A percentile compares a stretch with the other conserved stretches of the same genome.
Evolutionary conservation across 92 coral and sea anemone species (phyloP).

Genomic region (Siderastrea siderea): DNA sequence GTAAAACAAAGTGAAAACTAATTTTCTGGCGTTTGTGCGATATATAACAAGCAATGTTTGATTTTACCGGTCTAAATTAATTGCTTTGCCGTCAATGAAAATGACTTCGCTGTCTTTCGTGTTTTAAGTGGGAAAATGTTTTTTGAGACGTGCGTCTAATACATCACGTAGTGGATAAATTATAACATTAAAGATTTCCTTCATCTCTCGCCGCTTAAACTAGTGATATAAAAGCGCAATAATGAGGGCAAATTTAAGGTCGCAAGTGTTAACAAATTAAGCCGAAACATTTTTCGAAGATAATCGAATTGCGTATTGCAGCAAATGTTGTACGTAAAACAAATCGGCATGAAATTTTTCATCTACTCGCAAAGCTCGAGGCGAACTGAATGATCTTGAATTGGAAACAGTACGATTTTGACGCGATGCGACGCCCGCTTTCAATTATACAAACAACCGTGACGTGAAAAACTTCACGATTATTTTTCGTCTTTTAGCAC

Average conservation of each 20-base stretch:
- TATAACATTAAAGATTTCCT: background rate
- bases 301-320: background rate
- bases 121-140: background rate
- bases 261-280: background rate
- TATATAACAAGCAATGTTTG: conserved; percentile 12
- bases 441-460: background rate
- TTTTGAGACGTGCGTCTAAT: background rate
- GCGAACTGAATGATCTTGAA: background rate
- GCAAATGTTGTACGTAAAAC: background rate
- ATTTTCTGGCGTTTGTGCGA: conserved; percentile 10
- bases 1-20: conserved; percentile 9
- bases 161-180: background rate
- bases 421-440: background rate
- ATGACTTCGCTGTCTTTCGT: background rate
- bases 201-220: background rate
- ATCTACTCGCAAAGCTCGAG: background rate
- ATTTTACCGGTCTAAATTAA: background rate
- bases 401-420: background rate
- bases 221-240: background rate
- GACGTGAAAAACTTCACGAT: background rate
- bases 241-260: background rate
- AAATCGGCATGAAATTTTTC: background rate
- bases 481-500: background rate
- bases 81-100: conserved; percentile 21
- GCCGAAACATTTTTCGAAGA: too few species aligned